These are phyloP conservation scores for Volucella inflata DNA, from an alignment of 2,888 invertebrate genomes.

Conservation along the genomic window DNA sequence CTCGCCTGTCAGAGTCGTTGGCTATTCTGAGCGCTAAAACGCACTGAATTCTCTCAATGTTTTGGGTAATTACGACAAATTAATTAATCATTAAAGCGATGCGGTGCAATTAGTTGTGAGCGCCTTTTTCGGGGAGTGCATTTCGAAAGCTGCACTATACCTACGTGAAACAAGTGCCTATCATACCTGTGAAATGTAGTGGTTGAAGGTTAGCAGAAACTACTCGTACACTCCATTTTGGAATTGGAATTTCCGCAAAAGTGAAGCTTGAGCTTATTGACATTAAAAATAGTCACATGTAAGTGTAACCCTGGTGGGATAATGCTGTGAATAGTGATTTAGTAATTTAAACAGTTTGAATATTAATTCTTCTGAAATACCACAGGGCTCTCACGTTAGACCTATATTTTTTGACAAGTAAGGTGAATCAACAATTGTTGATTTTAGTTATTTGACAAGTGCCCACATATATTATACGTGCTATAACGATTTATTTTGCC, in stretches of 20 bases:
- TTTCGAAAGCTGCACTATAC: constrained; percentile 22
- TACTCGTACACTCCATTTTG: constrained; percentile 16
- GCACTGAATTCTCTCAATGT: constrained; percentile 35
- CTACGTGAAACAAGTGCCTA: constrained; percentile 27
- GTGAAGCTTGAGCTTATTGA: neutral
- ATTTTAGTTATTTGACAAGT: too few species aligned
- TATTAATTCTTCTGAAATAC: too few species aligned
- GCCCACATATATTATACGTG: constrained; percentile 15
- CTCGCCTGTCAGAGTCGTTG: constrained; percentile 32
- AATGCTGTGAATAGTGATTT: too few species aligned
- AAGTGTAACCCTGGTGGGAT: too few species aligned
- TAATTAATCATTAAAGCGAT: constrained; percentile 64
- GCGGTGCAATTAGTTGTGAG: constrained; percentile 64
- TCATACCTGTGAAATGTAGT: constrained; percentile 1
- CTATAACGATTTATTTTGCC: constrained; percentile 68
- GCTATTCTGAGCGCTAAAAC: constrained; percentile 17
- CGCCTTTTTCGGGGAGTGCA: constrained; percentile 46
- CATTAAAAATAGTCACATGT: neutral
- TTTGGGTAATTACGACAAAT: constrained; percentile 69
- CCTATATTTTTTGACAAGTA: too few species aligned
- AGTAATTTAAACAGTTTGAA: too few species aligned
- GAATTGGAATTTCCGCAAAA: constrained; percentile 44
- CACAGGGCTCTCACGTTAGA: too few species aligned
- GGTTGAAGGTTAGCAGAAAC: neutral
- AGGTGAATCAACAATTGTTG: too few species aligned